Evolutionary conservation across 1,140 invertebrate genomes (phyloP).

Genomic region (Halesus radiatus): DNA sequence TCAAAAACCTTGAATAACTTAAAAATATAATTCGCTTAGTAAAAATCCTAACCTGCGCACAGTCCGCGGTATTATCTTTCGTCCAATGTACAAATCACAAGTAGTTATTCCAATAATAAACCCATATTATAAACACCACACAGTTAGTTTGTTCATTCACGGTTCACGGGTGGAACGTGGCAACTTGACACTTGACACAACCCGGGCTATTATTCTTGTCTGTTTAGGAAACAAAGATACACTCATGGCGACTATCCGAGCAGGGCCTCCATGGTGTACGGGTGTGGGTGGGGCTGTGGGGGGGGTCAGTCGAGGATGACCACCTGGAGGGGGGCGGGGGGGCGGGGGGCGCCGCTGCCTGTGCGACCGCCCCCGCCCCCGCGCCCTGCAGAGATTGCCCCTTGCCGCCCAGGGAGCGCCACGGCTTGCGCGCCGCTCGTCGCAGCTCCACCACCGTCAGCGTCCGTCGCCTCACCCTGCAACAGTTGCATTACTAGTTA

Average conservation of each 20-base stretch:
- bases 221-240: conserved; percentile 53
- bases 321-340: conserved; percentile 71
- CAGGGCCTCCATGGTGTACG: conserved; percentile 75
- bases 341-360: conserved; percentile 49
- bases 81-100: conserved; percentile 55
- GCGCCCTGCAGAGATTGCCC: background rate
- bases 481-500: conserved; percentile 49
- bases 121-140: conserved; percentile 35
- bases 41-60: conserved; percentile 53
- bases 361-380: too few relatives aligned
- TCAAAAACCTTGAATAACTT: conserved; percentile 58
- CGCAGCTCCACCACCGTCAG: conserved; percentile 86
- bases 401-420: conserved; percentile 75
- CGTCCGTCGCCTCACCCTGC: conserved; percentile 86
- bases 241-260: conserved; percentile 67
- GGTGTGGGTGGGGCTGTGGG: conserved; percentile 73
- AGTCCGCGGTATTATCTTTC: conserved; percentile 49
- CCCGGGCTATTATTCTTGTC: conserved; percentile 32
- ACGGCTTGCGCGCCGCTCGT: conserved; percentile 91
- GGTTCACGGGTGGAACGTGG: conserved; percentile 9
- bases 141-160: conserved; percentile 1
- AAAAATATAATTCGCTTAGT: conserved; percentile 58
- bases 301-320: conserved; percentile 80
- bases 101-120: conserved; percentile 30
- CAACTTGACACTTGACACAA: background rate